phyloP scores from a whole-genome alignment of 2,113 vertebrate genomes.

The Meriones unguiculatus region DNA sequence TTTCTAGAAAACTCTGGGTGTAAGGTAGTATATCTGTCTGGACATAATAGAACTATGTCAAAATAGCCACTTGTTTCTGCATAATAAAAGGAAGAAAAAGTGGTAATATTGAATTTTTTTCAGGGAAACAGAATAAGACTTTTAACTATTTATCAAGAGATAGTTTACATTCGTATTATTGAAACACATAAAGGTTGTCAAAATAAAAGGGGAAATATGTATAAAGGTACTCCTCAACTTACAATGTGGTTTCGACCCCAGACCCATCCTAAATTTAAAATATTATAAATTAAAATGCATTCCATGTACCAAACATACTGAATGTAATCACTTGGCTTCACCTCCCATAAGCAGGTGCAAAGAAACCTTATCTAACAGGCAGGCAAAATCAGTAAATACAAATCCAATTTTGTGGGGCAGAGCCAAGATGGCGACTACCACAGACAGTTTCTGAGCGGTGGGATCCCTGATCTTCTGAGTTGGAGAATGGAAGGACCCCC shows the following conservation, averaged over 20 bases:
- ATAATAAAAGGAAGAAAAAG: neutral
- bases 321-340: neutral
- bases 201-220: neutral
- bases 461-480: too few relatives aligned
- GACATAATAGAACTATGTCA: neutral
- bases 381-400: neutral
- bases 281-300: neutral
- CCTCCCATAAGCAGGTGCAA: neutral
- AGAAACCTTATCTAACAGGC: neutral
- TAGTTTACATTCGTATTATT: neutral
- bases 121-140: neutral
- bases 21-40: neutral
- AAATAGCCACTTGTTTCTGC: neutral
- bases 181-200: neutral
- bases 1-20: neutral
- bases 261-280: neutral
- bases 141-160: neutral
- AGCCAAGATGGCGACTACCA: too few relatives aligned
- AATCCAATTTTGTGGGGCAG: neutral
- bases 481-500: too few relatives aligned
- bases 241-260: neutral
- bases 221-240: neutral
- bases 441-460: too few relatives aligned
- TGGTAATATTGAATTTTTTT: neutral
- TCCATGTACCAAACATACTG: neutral